phyloP scores from a whole-genome alignment of 2,113 vertebrate species.

The Cricetomys ansorgei region DNA sequence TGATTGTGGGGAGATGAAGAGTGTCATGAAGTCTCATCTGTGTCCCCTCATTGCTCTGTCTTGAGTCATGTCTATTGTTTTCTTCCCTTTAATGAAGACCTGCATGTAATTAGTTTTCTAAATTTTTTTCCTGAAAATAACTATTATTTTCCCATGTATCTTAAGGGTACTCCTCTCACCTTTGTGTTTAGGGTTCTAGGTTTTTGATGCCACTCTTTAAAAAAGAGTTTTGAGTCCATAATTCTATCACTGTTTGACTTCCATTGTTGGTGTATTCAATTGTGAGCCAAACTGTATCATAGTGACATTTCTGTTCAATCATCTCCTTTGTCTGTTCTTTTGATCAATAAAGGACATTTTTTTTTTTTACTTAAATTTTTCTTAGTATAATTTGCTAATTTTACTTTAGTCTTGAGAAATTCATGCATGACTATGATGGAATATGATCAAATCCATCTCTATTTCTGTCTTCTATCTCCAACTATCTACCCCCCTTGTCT shows the following conservation, averaged over 20 bases:
- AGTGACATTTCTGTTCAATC: too few relatives aligned
- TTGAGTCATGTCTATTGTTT: background rate
- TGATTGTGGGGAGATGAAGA: background rate
- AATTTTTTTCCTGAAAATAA: background rate
- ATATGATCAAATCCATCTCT: background rate
- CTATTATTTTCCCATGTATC: background rate
- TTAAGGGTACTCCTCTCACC: background rate
- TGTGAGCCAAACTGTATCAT: background rate
- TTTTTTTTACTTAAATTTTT: background rate
- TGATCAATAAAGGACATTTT: background rate
- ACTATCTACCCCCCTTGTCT: background rate
- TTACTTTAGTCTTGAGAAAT: background rate
- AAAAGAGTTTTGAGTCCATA: background rate
- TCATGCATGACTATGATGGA: background rate
- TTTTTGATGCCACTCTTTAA: background rate
- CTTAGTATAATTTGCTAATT: background rate
- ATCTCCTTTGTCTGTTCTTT: background rate
- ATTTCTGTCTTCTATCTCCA: background rate
- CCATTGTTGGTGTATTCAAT: background rate
- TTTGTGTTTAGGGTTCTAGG: background rate
- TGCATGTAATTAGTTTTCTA: background rate
- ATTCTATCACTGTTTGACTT: background rate
- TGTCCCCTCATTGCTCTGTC: background rate
- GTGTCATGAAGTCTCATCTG: background rate
- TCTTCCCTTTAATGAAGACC: background rate